phyloP scores from a whole-genome alignment of 2,888 invertebrate species.

The Drosophila neutralis region DNA sequence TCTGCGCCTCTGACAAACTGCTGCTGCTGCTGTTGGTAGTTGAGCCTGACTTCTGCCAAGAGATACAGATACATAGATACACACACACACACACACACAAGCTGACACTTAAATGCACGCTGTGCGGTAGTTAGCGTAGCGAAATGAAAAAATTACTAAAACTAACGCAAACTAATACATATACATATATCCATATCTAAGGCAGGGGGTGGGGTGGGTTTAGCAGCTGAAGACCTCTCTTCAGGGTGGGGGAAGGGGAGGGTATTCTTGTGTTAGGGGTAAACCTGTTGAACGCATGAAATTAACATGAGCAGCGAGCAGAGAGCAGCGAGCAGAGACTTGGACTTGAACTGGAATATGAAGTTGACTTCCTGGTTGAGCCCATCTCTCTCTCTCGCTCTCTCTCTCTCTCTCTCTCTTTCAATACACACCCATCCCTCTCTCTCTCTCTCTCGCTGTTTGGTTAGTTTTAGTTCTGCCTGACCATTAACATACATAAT shows the following conservation, averaged over 20 bases:
- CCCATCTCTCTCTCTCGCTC: slow-evolving; percentile 1
- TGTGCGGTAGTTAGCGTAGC: slow-evolving; percentile 76
- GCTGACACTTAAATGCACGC: slow-evolving; percentile 73
- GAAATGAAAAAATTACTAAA: slow-evolving; percentile 70
- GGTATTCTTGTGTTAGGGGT: slow-evolving; percentile 5
- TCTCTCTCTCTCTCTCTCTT: neutral
- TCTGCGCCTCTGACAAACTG: slow-evolving; percentile 40
- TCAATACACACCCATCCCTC: neutral
- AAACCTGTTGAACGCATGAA: slow-evolving; percentile 78
- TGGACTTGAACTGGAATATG: slow-evolving; percentile 41
- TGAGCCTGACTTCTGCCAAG: slow-evolving; percentile 5
- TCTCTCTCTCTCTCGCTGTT: slow-evolving; percentile 4
- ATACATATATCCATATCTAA: slow-evolving; percentile 27
- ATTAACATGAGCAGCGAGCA: slow-evolving; percentile 59
- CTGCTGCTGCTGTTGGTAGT: slow-evolving; percentile 23
- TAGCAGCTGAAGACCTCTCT: neutral
- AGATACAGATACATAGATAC: slow-evolving; percentile 29
- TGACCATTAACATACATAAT: slow-evolving; percentile 67
- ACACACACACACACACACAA: slow-evolving; percentile 26
- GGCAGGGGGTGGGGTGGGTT: neutral
- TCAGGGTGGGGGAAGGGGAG: neutral
- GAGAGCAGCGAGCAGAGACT: slow-evolving; percentile 35
- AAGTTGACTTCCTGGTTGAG: slow-evolving; percentile 55
- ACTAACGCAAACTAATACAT: slow-evolving; percentile 62
- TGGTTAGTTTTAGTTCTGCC: slow-evolving; percentile 18